Evolutionary conservation across 1,140 invertebrate species (phyloP).

Genomic region (Aculops lycopersici): DNA sequence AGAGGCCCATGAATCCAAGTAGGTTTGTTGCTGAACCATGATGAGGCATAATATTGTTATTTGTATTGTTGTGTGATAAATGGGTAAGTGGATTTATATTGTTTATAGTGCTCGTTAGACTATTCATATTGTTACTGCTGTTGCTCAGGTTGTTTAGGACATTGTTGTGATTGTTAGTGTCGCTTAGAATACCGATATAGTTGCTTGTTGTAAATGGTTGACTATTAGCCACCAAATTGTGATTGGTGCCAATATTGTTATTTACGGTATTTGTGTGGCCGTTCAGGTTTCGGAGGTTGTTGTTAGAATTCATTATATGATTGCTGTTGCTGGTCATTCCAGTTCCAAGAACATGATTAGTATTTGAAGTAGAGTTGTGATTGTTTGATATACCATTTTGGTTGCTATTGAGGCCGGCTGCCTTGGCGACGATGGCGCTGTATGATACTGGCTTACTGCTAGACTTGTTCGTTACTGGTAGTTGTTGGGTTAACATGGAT

Average conservation of each 20-base stretch:
- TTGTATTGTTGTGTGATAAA: neutral
- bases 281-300: neutral
- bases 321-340: neutral
- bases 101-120: neutral
- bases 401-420: neutral
- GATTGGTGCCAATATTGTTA: neutral
- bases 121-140: neutral
- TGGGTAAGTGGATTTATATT: neutral
- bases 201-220: neutral
- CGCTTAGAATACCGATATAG: no score
- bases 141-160: neutral
- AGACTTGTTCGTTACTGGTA: no score
- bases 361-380: neutral
- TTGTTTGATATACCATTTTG: neutral
- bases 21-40: neutral
- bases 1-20: neutral
- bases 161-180: neutral
- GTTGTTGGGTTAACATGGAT: neutral
- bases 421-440: neutral
- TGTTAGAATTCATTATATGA: neutral
- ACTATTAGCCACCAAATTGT: neutral
- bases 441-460: neutral
- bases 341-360: neutral
- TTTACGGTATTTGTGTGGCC: neutral
- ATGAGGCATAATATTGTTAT: neutral